Percentiles rank a stretch among this genome's conserved stretches.
These are phyloP conservation scores for Penelope pileata DNA, from an alignment of 2,113 vertebrate genomes.

Conservation along the genomic window DNA sequence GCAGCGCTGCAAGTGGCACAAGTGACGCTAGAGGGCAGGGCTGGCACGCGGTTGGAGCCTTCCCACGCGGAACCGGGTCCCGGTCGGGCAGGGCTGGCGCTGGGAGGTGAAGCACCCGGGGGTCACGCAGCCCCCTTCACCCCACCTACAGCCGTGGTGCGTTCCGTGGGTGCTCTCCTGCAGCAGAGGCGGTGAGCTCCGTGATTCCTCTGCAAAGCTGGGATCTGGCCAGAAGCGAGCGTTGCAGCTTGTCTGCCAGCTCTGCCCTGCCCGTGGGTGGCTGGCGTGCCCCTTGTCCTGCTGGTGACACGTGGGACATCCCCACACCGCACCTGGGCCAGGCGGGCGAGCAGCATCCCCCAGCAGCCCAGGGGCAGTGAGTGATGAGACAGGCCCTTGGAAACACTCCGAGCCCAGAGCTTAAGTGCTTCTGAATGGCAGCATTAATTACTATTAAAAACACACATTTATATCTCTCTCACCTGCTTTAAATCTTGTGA, in stretches of 20 bases:
- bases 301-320: too few relatives aligned
- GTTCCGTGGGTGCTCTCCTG: rapidly evolving
- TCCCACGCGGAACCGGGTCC: background rate
- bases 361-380: background rate
- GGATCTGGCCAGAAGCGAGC: too few relatives aligned
- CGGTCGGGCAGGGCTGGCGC: background rate
- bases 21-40: constrained; percentile 74
- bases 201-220: background rate
- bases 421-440: constrained; percentile 70
- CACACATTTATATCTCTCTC: constrained; percentile 74
- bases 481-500: constrained; percentile 76
- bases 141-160: background rate
- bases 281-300: too few relatives aligned
- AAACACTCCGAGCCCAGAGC: constrained; percentile 35
- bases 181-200: background rate
- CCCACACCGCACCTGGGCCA: background rate
- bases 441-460: constrained; percentile 77
- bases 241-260: too few relatives aligned
- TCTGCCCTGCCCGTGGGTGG: too few relatives aligned
- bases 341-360: background rate
- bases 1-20: background rate
- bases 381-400: constrained; percentile 49
- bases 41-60: constrained; percentile 33
- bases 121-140: background rate
- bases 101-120: too few relatives aligned